Conservation (phyloP, 1,140 invertebrate species). For the Coelopa frigida region DNA sequence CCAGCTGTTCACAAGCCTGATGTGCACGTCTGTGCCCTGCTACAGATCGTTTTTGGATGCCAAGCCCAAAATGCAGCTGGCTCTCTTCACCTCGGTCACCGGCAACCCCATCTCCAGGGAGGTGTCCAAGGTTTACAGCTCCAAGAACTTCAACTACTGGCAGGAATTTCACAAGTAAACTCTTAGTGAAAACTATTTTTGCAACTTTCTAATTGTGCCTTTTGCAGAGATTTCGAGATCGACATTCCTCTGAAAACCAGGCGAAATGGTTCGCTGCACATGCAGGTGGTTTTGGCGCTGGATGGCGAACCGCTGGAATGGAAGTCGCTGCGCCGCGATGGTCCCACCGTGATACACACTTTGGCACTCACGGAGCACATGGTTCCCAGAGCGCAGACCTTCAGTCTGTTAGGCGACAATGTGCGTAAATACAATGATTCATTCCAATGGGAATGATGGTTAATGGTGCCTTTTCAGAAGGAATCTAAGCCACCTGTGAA, state of each 20-base stretch:
- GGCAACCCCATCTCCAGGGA: conserved; percentile 45
- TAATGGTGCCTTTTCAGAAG: too few species aligned
- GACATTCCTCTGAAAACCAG: conserved; percentile 62
- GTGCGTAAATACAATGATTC: conserved; percentile 26
- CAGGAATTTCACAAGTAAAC: conserved; percentile 42
- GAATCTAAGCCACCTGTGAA: neutral
- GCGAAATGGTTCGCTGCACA: conserved; percentile 68
- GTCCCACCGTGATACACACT: conserved; percentile 50
- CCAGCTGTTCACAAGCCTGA: conserved; percentile 61
- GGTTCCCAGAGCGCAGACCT: conserved; percentile 64
- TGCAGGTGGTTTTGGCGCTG: conserved; percentile 54
- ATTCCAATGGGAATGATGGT: neutral
- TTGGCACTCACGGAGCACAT: conserved; percentile 61
- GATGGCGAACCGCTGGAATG: conserved; percentile 49
- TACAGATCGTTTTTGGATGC: conserved; percentile 52
- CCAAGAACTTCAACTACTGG: conserved; percentile 51
- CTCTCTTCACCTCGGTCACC: conserved; percentile 52
- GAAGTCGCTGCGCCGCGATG: conserved; percentile 48
- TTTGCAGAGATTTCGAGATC: conserved; percentile 53
- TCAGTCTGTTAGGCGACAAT: conserved; percentile 63
- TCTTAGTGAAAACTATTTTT: too few species aligned
- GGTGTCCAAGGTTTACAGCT: conserved; percentile 37
- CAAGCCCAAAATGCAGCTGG: conserved; percentile 52
- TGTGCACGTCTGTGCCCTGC: conserved; percentile 56
- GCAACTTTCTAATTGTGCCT: too few species aligned